These are phyloP conservation scores for Diabrotica undecimpunctata DNA, from an alignment of 1,140 invertebrate species.

Conservation along the genomic window DNA sequence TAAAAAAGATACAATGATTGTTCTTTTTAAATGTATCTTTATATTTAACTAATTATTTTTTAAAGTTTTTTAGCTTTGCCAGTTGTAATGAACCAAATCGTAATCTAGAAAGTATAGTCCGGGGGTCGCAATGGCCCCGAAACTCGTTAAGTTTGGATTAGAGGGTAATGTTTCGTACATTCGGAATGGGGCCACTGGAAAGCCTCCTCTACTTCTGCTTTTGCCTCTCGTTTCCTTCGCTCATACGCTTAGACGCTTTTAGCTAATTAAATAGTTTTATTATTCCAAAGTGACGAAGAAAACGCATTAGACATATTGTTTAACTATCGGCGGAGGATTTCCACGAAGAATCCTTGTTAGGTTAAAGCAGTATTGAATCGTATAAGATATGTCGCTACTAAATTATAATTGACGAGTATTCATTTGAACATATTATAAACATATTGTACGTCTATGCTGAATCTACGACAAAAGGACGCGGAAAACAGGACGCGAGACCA, in stretches of 20 bases:
- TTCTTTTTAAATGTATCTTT: too few relatives aligned
- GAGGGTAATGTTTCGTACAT: conserved; percentile 1
- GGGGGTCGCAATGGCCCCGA: neutral
- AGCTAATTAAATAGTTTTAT: conserved; percentile 13
- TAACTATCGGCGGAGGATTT: neutral
- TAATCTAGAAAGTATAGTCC: neutral
- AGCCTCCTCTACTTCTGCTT: neutral
- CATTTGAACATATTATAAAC: too few relatives aligned
- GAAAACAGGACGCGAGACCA: too few relatives aligned
- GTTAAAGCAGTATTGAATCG: too few relatives aligned
- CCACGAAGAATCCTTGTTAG: too few relatives aligned
- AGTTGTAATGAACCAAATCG: neutral
- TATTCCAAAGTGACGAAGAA: conserved; percentile 3
- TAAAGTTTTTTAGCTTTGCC: neutral
- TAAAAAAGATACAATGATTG: too few relatives aligned
- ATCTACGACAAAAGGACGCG: too few relatives aligned
- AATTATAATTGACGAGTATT: too few relatives aligned
- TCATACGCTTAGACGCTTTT: conserved; percentile 7
- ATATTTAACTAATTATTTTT: too few relatives aligned
- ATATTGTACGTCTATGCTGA: too few relatives aligned
- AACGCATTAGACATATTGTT: conserved; percentile 5
- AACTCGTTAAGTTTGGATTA: conserved; percentile 2
- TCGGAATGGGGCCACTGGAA: conserved; percentile 3
- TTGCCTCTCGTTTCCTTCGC: neutral
- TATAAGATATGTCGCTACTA: too few relatives aligned